Evolutionary conservation across 1,140 invertebrate genomes (phyloP).

Genomic region (Ceratina calcarata): DNA sequence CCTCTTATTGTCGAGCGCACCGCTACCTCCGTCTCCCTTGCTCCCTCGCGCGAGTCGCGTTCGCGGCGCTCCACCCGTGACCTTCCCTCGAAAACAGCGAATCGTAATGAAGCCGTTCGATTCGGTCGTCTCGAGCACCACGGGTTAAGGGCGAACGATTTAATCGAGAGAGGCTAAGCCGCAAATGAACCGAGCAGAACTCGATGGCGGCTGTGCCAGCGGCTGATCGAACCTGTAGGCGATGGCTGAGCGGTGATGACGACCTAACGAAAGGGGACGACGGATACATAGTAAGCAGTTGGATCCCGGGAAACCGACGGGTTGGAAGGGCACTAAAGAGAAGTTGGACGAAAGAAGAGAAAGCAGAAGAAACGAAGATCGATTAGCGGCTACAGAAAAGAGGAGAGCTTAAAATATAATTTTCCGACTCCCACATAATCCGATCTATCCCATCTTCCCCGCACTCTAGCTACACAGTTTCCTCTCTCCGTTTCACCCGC

Average conservation of each 20-base stretch:
- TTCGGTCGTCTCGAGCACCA: background rate
- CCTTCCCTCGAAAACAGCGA: conserved; percentile 23
- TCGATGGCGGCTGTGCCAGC: conserved; percentile 4
- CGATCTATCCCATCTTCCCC: conserved; percentile 13
- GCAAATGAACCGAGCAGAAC: conserved; percentile 46
- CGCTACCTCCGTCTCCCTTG: background rate
- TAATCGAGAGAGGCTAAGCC: conserved; percentile 41
- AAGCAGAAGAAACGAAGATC: conserved; percentile 22
- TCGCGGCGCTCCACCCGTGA: background rate
- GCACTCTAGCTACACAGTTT: background rate
- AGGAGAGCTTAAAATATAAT: conserved; percentile 67
- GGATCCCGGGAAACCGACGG: conserved; percentile 33
- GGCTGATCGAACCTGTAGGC: background rate
- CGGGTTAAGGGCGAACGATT: conserved; percentile 14
- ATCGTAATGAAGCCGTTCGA: conserved; percentile 42
- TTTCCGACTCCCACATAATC: conserved; percentile 57
- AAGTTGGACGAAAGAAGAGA: background rate
- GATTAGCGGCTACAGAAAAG: conserved; percentile 62
- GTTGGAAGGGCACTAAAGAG: background rate
- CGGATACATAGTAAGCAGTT: conserved; percentile 20
- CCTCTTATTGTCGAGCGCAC: conserved; percentile 34
- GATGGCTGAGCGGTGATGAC: background rate
- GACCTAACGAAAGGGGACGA: conserved; percentile 18
- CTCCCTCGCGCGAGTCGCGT: too few species aligned
- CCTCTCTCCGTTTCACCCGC: conserved; percentile 27